These are phyloP conservation scores for Megaceryle alcyon DNA, from an alignment of 2,797 vertebrate genomes.

Conservation along the genomic window DNA sequence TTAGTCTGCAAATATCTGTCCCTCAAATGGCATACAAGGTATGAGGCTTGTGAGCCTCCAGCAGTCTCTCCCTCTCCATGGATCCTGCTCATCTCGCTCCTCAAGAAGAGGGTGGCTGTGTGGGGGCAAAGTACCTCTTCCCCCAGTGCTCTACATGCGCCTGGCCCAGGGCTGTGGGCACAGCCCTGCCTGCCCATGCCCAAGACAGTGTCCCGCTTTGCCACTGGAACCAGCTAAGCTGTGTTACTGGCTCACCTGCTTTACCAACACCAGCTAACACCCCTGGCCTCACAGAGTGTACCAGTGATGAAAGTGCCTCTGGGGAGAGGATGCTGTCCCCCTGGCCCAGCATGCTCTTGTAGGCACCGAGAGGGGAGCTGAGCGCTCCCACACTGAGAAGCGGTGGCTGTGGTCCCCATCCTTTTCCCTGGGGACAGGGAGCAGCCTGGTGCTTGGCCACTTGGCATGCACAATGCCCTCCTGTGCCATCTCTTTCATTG, in stretches of 20 bases:
- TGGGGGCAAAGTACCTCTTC: not conserved
- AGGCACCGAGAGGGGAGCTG: not conserved
- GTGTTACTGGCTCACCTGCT: not conserved
- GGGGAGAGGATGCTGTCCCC: not conserved
- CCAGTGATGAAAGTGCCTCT: not conserved
- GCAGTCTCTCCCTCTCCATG: not conserved
- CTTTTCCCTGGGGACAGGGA: not conserved
- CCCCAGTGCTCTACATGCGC: not conserved
- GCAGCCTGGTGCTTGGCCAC: not conserved
- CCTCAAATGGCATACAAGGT: fast-evolving
- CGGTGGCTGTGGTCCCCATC: not conserved
- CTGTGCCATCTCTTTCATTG: not conserved
- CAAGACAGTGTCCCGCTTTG: not conserved
- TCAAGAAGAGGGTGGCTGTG: not conserved
- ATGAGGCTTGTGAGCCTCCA: not conserved
- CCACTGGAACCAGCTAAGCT: not conserved
- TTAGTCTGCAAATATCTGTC: not conserved
- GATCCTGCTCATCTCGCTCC: not conserved
- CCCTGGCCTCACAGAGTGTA: fast-evolving
- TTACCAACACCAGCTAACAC: not conserved
- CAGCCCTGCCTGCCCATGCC: not conserved
- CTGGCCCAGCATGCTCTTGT: not conserved
- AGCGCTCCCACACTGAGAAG: not conserved
- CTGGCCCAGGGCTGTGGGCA: not conserved
- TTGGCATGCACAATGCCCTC: not conserved